A percentile compares a stretch with the other conserved stretches of the same genome.
Conservation (phyloP, 2,797 vertebrate genomes). For the Pteronotus mesoamericanus region DNA sequence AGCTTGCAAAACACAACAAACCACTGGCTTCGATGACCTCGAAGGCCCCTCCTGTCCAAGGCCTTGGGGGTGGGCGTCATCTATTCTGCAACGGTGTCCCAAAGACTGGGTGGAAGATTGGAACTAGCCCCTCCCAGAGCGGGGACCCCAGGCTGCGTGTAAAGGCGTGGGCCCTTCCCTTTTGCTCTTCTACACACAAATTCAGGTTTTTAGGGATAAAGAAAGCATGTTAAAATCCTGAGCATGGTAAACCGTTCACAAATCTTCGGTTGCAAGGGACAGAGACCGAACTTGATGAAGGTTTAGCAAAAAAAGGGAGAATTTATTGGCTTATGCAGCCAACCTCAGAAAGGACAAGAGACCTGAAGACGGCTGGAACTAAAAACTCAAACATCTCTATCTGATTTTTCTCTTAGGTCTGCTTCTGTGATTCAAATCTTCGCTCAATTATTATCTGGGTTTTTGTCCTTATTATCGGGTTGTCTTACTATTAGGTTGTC, state of each 20-base stretch:
- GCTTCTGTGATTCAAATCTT: neutral
- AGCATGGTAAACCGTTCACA: neutral
- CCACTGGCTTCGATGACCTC: neutral
- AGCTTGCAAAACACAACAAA: neutral
- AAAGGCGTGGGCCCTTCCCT: neutral
- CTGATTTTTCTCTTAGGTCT: neutral
- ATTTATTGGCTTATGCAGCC: neutral
- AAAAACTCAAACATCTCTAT: neutral
- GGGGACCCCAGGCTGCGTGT: no score
- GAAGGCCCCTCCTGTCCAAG: neutral
- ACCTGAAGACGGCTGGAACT: neutral
- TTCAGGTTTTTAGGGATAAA: neutral
- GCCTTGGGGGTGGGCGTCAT: neutral
- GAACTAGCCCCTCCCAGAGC: no score
- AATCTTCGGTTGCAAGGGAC: neutral
- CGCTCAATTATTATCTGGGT: no score
- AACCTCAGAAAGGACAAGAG: neutral
- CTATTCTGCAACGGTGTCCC: no score
- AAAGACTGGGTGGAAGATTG: neutral
- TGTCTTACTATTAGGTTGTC: neutral
- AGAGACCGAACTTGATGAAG: neutral
- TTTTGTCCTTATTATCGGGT: neutral
- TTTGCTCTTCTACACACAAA: neutral
- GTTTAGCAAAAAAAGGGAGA: neutral
- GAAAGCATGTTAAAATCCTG: neutral